Conservation (phyloP, 2,797 vertebrate genomes). For the Hozukius guyotensis region DNA sequence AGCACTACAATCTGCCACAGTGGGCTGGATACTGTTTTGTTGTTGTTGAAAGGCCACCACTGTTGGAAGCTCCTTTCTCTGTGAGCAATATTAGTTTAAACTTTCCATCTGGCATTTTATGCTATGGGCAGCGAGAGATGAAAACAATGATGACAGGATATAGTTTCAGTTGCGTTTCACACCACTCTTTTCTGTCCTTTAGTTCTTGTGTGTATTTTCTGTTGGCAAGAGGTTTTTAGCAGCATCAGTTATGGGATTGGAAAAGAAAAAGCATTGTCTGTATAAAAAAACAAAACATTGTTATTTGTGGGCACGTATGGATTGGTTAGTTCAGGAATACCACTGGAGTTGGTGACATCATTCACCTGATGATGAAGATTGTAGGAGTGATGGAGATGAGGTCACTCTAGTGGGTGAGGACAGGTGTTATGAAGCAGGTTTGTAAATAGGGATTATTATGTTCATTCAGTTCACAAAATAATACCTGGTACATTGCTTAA, state of each 20-base stretch:
- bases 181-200: background rate
- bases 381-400: background rate
- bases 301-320: background rate
- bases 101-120: background rate
- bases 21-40: background rate
- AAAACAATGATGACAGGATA: background rate
- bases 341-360: background rate
- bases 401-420: background rate
- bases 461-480: background rate
- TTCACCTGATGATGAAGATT: background rate
- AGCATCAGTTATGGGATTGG: background rate
- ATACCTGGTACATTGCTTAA: background rate
- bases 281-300: background rate
- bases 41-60: background rate
- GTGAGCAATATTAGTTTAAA: background rate
- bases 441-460: background rate
- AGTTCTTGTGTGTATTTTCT: background rate
- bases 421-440: background rate
- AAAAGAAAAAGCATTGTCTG: background rate
- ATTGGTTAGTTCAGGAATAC: background rate
- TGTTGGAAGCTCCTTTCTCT: background rate
- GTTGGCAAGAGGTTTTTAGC: background rate
- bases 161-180: background rate
- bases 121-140: background rate
- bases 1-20: background rate